Percentiles rank a stretch among this genome's conserved stretches.
Evolutionary conservation across 2,888 invertebrate species (phyloP).

Genomic region (Cheilosia soror): DNA sequence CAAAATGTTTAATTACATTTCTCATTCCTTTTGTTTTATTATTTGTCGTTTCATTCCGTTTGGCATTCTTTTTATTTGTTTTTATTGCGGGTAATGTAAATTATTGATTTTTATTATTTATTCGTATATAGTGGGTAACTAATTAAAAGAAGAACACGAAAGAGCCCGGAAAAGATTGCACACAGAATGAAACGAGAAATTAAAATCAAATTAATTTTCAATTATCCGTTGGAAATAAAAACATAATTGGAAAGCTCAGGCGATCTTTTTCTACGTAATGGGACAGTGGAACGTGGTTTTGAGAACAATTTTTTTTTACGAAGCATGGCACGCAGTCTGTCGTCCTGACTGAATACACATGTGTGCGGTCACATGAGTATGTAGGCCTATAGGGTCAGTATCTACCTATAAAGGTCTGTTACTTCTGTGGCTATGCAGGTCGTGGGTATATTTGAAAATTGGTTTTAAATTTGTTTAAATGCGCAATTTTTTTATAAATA

Average conservation of each 20-base stretch:
- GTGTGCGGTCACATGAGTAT: too few relatives aligned
- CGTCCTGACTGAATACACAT: too few relatives aligned
- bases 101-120: constrained; percentile 59
- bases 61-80: constrained; percentile 2
- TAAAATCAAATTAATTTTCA: constrained; percentile 42
- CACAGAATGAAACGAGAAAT: neutral
- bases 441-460: too few relatives aligned
- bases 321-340: too few relatives aligned
- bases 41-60: constrained; percentile 45
- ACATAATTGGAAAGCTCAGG: constrained; percentile 16
- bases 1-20: constrained; percentile 63
- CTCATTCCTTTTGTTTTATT: constrained; percentile 52
- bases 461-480: too few relatives aligned
- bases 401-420: too few relatives aligned
- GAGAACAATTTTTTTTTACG: too few relatives aligned
- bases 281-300: too few relatives aligned
- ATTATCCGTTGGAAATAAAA: constrained; percentile 32
- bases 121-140: constrained; percentile 23
- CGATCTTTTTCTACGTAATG: too few relatives aligned
- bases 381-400: too few relatives aligned
- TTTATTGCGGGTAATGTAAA: constrained; percentile 43
- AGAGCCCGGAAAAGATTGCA: neutral
- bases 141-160: constrained; percentile 29
- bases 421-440: too few relatives aligned
- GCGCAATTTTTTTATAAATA: too few relatives aligned